Conservation (phyloP, 2,797 vertebrate species). For the Heliangelus exortis region DNA sequence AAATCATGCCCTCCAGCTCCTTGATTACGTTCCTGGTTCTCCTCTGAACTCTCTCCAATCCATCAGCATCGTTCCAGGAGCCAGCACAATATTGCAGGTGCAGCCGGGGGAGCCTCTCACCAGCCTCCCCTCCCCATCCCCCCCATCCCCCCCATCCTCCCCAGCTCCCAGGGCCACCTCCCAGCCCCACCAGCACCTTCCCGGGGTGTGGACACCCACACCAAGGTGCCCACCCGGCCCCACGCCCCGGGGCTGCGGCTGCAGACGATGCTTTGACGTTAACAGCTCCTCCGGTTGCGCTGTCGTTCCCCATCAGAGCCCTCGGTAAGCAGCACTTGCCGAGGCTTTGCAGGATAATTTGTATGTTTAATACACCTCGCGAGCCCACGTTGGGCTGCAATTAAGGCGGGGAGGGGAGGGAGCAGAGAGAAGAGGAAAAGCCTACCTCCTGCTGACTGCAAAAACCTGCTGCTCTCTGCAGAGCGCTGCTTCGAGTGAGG, state of each 20-base stretch:
- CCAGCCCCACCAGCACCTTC: too few relatives aligned
- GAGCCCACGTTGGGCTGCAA: constrained; percentile 58
- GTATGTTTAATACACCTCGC: constrained; percentile 71
- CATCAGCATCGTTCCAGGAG: constrained; percentile 2
- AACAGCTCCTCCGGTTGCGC: constrained; percentile 42
- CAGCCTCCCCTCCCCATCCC: too few relatives aligned
- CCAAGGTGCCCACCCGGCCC: neutral
- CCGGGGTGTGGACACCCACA: too few relatives aligned
- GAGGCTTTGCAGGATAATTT: constrained; percentile 69
- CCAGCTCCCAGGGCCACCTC: fast-evolving
- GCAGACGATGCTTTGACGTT: constrained; percentile 20
- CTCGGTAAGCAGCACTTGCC: constrained; percentile 61
- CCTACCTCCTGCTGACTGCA: constrained; percentile 36
- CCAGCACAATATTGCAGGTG: neutral
- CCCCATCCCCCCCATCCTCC: fast-evolving
- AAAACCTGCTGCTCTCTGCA: constrained; percentile 36
- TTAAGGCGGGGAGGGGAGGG: constrained; percentile 53
- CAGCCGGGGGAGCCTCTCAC: neutral
- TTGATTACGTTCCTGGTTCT: neutral
- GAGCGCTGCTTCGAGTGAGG: neutral
- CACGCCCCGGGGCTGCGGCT: fast-evolving
- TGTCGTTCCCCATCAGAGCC: constrained; percentile 65
- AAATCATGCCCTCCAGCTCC: constrained; percentile 56
- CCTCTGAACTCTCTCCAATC: constrained; percentile 53
- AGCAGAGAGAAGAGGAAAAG: constrained; percentile 37